Base-by-base conservation (phyloP, 1,140 invertebrate species). In the Calliopsis andreniformis region DNA sequence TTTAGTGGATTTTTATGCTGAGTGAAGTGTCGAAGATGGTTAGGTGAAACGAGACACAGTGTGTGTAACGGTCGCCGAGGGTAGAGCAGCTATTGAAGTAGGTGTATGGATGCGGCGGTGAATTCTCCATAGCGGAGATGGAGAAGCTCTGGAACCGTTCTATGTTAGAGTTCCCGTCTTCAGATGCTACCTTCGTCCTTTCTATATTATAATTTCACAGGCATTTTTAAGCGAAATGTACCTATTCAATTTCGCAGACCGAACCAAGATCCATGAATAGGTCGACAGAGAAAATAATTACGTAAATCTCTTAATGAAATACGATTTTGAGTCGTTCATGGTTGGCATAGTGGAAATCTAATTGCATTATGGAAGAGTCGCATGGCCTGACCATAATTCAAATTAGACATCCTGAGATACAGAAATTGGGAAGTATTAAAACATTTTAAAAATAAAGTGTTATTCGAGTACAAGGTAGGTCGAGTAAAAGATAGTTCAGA, bases 81-180 rank as follows among this genome's bases (percentile, higher is more conserved):
- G 7, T 35, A 12, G 71, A 20, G n/a, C n/a, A 4, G 51, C 35
- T 72, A 72, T 72, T 72, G 70, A 72, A 72, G 55, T 64, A 43
- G 70, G 70, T 53, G 61, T 56, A 68, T 25, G 51, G 64, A 68
- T 55, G 58, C 23, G 25, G 16, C 6, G 18, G n/a, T 18, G 70
- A 51, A 59, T 51, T 30, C 25, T 55, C 47, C 20, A n/a, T 35
- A 12, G 7, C 2, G 25, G 23, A 63, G 47, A 62, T 42, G 18
- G 23, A 18, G 69, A 63, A 53, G 45, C 61, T 62, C 23, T 56
- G 58, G 61, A 63, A 39, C 28, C 39, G 67, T 20, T 43, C 18
- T 35, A n/a, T 18, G 51, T 43, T 59, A 59, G 39, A 35, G 12
- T 20, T 49, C 12, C 12, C 2, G 30, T 43, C 30, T 49, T 45